Conservation (phyloP, 2,888 invertebrate species). For the Chrysolina americana region DNA sequence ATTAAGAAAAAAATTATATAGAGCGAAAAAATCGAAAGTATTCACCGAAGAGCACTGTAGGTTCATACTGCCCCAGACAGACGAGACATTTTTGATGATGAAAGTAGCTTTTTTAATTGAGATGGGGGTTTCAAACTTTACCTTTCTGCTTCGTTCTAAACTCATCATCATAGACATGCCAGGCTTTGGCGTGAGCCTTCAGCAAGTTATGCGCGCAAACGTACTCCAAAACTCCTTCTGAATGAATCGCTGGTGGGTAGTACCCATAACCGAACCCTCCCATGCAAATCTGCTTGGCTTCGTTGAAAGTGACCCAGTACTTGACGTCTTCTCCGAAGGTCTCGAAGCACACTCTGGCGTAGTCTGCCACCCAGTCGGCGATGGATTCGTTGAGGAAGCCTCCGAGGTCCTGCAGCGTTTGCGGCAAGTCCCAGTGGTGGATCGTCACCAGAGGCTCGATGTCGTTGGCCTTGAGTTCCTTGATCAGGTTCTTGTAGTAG, state of each 20-base stretch:
- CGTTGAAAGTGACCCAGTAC: constrained; percentile 74
- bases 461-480: constrained; percentile 70
- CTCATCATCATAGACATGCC: constrained; percentile 74
- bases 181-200: constrained; percentile 77
- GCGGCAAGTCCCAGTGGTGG: constrained; percentile 70
- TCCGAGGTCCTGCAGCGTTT: constrained; percentile 70
- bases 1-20: no score
- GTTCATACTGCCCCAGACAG: no score
- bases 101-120: no score
- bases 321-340: constrained; percentile 65
- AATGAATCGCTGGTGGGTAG: constrained; percentile 63
- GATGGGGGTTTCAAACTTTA: no score
- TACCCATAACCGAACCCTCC: constrained; percentile 54
- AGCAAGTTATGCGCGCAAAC: constrained; percentile 76
- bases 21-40: no score
- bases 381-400: constrained; percentile 77
- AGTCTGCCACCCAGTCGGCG: constrained; percentile 74
- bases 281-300: constrained; percentile 65
- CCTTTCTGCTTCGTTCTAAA: constrained; percentile 65
- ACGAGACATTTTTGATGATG: no score
- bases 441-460: constrained; percentile 76
- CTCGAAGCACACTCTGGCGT: constrained; percentile 72
- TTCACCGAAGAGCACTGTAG: no score
- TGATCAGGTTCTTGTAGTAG: constrained; percentile 48
- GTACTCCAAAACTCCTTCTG: constrained; percentile 73